A percentile compares a stretch with the other conserved stretches of the same genome.
These are phyloP conservation scores for Scomber japonicus DNA, from an alignment of 2,113 vertebrate genomes.

Conservation along the genomic window DNA sequence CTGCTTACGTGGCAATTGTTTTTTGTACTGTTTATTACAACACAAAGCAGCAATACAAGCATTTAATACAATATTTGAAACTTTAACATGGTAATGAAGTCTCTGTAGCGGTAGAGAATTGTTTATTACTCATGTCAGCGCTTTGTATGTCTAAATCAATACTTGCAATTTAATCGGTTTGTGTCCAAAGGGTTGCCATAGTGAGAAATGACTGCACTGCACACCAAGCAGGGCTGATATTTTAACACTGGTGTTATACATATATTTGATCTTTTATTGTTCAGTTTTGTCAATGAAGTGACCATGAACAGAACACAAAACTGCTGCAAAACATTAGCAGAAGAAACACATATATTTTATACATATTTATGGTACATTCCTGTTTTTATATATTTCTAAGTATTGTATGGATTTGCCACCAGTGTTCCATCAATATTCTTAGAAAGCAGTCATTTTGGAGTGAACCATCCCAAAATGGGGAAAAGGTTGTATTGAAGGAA, in stretches of 20 bases:
- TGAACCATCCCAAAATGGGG: conserved; percentile 40
- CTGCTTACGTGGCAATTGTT: neutral
- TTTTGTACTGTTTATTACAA: conserved; percentile 6
- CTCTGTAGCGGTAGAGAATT: neutral
- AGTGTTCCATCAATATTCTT: conserved; percentile 34
- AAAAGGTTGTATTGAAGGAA: conserved; percentile 36
- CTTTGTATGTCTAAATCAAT: conserved; percentile 32
- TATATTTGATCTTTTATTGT: neutral
- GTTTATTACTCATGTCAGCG: conserved; percentile 16
- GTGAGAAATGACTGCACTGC: conserved; percentile 15
- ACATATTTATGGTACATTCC: too few species aligned
- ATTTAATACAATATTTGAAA: conserved; percentile 5
- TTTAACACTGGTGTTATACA: neutral
- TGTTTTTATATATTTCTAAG: neutral
- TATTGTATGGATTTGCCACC: neutral
- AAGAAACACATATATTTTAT: neutral
- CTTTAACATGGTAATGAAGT: neutral
- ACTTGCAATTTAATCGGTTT: conserved; percentile 11
- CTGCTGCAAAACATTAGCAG: neutral
- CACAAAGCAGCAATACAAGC: neutral
- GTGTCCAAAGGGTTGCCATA: conserved; percentile 4
- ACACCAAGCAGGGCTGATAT: neutral
- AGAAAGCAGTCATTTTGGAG: conserved; percentile 40
- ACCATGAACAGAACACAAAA: neutral
- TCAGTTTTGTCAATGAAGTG: conserved; percentile 10